Evolutionary conservation across 2,113 vertebrate species (phyloP).

Genomic region (Pterocles burchelli): DNA sequence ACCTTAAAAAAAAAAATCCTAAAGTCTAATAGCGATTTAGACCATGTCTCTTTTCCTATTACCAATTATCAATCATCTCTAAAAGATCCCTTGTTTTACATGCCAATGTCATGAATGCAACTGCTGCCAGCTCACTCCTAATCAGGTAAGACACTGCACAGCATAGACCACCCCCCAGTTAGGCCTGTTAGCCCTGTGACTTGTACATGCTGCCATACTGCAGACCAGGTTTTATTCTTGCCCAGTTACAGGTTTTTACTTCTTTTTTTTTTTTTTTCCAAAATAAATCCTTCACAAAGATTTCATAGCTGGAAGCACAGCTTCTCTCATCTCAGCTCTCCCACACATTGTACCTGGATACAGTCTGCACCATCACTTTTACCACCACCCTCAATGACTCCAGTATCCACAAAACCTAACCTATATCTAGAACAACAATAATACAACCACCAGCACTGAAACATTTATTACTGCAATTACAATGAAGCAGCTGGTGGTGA

Average conservation of each 20-base stretch:
- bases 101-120: not conserved
- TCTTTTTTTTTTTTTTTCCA: not conserved
- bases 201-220: not conserved
- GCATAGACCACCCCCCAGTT: not conserved
- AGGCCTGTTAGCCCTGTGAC: not conserved
- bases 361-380: not conserved
- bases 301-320: not conserved
- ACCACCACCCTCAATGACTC: not conserved
- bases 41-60: not conserved
- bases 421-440: not conserved
- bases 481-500: constrained; percentile 17
- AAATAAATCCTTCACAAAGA: not conserved
- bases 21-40: constrained; percentile 19
- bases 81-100: not conserved
- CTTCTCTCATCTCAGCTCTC: not conserved
- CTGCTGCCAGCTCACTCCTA: not conserved
- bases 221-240: not conserved
- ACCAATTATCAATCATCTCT: not conserved
- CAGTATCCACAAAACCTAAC: not conserved
- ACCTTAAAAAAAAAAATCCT: not conserved
- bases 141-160: not conserved
- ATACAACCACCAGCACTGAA: not conserved
- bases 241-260: not conserved
- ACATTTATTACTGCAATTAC: constrained; percentile 8
- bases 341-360: not conserved